Evolutionary conservation across 2,113 vertebrate genomes (phyloP).

Genomic region (Misgurnus anguillicaudatus): DNA sequence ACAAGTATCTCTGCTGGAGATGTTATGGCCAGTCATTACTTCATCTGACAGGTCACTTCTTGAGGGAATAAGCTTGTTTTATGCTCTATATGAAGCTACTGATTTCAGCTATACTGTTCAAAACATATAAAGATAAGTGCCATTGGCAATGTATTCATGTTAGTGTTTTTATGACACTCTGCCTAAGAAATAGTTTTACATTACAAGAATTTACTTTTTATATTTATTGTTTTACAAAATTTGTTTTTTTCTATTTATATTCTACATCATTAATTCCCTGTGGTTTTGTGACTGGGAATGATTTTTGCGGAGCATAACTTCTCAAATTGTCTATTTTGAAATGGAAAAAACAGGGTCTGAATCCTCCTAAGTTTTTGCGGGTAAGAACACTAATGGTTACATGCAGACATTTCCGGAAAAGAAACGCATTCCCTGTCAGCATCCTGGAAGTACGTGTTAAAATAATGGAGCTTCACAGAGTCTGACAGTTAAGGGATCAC

Average conservation of each 20-base stretch:
- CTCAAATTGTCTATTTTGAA: neutral
- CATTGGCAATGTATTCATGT: neutral
- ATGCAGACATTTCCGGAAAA: neutral
- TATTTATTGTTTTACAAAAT: too few relatives aligned
- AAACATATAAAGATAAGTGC: conserved; percentile 66
- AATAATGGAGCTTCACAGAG: conserved; percentile 4
- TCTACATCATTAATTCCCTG: too few relatives aligned
- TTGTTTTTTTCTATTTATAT: neutral
- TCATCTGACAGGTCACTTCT: conserved; percentile 62
- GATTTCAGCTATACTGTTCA: conserved; percentile 61
- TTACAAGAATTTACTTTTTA: neutral
- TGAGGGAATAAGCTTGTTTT: conserved; percentile 68
- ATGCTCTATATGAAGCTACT: conserved; percentile 66
- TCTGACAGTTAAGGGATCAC: neutral
- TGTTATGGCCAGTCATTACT: conserved; percentile 57
- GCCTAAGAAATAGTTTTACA: neutral
- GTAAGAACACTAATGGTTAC: neutral
- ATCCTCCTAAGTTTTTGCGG: neutral
- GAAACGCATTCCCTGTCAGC: neutral
- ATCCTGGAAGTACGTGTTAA: neutral
- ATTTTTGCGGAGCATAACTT: too few relatives aligned
- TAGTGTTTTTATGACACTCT: neutral
- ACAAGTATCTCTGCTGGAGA: conserved; percentile 30
- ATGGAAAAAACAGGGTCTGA: neutral
- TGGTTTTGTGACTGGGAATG: too few relatives aligned